Base-by-base conservation (phyloP, 2,113 vertebrate species). In the Promerops cafer region DNA sequence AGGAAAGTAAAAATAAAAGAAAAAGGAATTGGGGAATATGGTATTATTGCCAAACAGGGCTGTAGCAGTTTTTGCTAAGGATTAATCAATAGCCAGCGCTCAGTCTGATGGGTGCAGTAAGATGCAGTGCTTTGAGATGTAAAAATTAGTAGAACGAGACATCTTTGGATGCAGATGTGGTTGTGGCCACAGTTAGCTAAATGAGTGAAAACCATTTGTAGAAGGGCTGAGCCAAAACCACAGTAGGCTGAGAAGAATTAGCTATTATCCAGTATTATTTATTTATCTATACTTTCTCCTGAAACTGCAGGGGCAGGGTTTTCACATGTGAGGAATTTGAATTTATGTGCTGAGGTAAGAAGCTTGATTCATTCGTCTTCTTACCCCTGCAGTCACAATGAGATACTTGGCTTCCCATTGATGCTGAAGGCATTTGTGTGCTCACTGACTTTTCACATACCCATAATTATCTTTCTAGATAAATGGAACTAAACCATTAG, bases 61-160 rank as follows among this genome's bases (percentile, higher is more conserved):
- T 92, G 16, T 80, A 75, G 28, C 39, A 59, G 15, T 92, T 66
- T 84, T 92, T 96, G 63, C 54, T 74, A 84, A 95, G 92, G 89
- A 53, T 15, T 81, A 71, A 88, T 96, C 95, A 69, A 49, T 96
- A 94, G 26, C 49, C 37, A 85, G 74, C 66, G 40, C 28, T 56
- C 61, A 94, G n/a, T 77, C 50, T 96, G 57, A 69, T 79, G 60
- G 18, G 10, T 76, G 17, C 44, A 82, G 59, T 54, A 37, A 71
- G 71, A 28, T 52, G 10, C 42, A 11, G 20, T 71, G 27, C 72
- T 76, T 83, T 57, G 42, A 80, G 45, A 39, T 54, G 19, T 71
- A 26, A 79, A 86, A 85, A 50, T 91, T 24, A 54, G 77, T 49
- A 77, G 79, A 40, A 39, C 39, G 37, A 77, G 63, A 12, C 21